phyloP scores from a whole-genome alignment of 2,113 vertebrate genomes.

The Microcebus ravelobensis region DNA sequence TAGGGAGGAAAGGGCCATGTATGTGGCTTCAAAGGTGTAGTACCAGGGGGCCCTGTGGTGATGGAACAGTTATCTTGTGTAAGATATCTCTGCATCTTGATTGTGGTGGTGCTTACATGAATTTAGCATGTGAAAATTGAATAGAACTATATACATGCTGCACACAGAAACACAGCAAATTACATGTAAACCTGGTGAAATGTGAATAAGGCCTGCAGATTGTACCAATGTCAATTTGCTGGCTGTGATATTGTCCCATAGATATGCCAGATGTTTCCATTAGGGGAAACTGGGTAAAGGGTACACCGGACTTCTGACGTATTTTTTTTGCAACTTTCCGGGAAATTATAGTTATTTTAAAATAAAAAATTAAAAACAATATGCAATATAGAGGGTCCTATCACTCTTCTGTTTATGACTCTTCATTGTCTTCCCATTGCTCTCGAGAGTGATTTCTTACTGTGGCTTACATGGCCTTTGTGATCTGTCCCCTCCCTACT shows the following conservation, averaged over 20 bases:
- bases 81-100: neutral
- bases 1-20: neutral
- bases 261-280: neutral
- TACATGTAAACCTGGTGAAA: neutral
- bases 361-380: neutral
- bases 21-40: neutral
- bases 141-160: neutral
- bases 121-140: neutral
- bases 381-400: neutral
- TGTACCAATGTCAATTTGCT: neutral
- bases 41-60: neutral
- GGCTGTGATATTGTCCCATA: neutral
- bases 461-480: neutral
- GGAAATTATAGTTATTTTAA: neutral
- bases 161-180: neutral
- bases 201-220: neutral
- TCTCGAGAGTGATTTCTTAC: neutral
- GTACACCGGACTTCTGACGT: neutral
- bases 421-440: neutral
- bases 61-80: neutral
- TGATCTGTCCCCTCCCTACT: neutral
- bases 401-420: neutral
- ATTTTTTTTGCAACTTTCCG: neutral
- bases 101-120: neutral
- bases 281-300: neutral